Base-by-base conservation (phyloP, 2,113 vertebrate genomes). In the Callospermophilus lateralis region DNA sequence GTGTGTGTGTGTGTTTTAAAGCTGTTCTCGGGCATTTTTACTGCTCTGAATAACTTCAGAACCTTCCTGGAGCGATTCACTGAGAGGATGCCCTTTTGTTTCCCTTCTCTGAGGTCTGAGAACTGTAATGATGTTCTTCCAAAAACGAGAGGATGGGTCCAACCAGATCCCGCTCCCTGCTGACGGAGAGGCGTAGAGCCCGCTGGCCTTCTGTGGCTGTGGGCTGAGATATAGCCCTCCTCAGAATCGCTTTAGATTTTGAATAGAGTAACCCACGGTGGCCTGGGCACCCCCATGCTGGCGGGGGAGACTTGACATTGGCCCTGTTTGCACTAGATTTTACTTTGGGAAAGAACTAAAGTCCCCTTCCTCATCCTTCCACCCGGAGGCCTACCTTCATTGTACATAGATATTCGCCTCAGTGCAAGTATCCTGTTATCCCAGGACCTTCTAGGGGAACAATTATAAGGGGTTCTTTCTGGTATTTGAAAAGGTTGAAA, bases 91-190 rank as follows among this genome's bases (percentile, higher is more conserved):
- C 4, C 61, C 45, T 45, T 61, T 24, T 55, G 61, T 55, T 42
- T 34, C 58, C n/a, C 37, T 17, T 6, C 0, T 0, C 22, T 24
- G 90, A 68, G 79, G 28, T 70, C 77, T 6, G 48, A 30, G 51
- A 8, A 9, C 1, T 51, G 4, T 1, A 17, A 37, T 39, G 1
- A 30, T 45, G 70, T 6, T 26, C 55, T 72, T 90, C 51, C 28
- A 17, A 58, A 19, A 63, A 7, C 0, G 11, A 70, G 16, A 45
- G 4, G 32, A 3, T 0, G 0, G 17, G 61, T 51, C 72, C 1
- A 3, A 8, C 19, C 6, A 28, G 32, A 3, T 26, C 45, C 30
- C 4, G 5, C 70, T 73, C 63, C 11, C 45, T 34, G 32, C 17
- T 2, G 3, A 6, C 30, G 0, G 73, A 39, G 65, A 81, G 61